phyloP scores from a whole-genome alignment of 2,113 vertebrate genomes.

The Monopterus albus region DNA sequence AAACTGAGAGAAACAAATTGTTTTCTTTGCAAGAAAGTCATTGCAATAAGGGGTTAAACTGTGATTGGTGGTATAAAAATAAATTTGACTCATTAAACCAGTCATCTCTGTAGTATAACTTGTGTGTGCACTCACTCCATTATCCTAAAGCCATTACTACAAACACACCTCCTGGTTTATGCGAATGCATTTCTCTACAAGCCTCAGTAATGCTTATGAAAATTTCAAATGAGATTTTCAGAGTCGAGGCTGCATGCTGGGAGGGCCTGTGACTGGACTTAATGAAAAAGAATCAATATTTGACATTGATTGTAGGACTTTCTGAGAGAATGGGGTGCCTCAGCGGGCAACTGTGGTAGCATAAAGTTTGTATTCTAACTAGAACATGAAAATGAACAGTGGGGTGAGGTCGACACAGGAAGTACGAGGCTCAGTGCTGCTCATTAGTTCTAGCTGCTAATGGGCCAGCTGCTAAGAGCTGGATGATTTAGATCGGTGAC shows the following conservation, averaged over 20 bases:
- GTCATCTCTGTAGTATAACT: conserved; percentile 7
- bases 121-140: conserved; percentile 17
- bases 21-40: neutral
- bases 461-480: conserved; percentile 52
- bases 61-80: neutral
- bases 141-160: conserved; percentile 27
- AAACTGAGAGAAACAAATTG: neutral
- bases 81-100: conserved; percentile 3
- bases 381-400: conserved; percentile 18
- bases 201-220: conserved; percentile 43
- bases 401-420: conserved; percentile 50
- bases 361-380: conserved; percentile 47
- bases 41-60: conserved; percentile 3
- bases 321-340: conserved; percentile 21
- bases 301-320: conserved; percentile 60
- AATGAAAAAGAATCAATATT: conserved; percentile 68
- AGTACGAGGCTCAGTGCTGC: conserved; percentile 50
- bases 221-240: conserved; percentile 47
- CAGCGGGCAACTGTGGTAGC: conserved; percentile 16
- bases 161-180: conserved; percentile 18
- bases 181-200: conserved; percentile 15
- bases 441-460: conserved; percentile 62
- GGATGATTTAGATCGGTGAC: conserved; percentile 46
- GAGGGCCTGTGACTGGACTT: conserved; percentile 44
- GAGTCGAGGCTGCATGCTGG: conserved; percentile 26